These are phyloP conservation scores for Coracias cyanogaster DNA, from an alignment of 2,797 vertebrate species.

Conservation along the genomic window DNA sequence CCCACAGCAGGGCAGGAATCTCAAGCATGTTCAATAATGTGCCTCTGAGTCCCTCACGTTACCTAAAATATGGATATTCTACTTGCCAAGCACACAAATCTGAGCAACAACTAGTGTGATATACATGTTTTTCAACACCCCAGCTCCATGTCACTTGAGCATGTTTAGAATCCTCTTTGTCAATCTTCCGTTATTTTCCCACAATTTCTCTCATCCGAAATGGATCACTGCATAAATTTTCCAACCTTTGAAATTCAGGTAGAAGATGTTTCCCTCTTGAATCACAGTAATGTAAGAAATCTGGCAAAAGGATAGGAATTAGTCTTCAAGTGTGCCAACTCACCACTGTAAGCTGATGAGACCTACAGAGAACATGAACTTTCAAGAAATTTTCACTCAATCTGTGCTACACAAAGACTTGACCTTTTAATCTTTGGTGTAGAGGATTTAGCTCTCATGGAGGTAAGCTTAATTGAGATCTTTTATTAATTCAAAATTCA, in stretches of 20 bases:
- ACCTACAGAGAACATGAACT: background rate
- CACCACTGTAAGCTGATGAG: background rate
- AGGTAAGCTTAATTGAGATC: background rate
- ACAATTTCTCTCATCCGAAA: background rate
- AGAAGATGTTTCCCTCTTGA: background rate
- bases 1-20: too few species aligned
- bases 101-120: too few species aligned
- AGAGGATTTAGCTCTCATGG: slow-evolving; percentile 1
- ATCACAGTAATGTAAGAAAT: background rate
- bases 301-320: background rate
- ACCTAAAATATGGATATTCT: too few species aligned
- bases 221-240: background rate
- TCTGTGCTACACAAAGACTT: background rate
- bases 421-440: background rate
- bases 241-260: background rate
- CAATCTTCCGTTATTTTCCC: too few species aligned
- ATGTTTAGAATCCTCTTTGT: too few species aligned
- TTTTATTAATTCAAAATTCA: background rate
- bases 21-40: too few species aligned
- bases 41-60: too few species aligned
- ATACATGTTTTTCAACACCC: too few species aligned
- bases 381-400: background rate
- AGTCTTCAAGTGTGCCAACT: background rate
- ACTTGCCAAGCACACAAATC: too few species aligned
- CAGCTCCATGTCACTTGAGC: too few species aligned